Percentiles rank a stretch among this genome's conserved stretches.
phyloP scores from a whole-genome alignment of 2,113 vertebrate species.

The Solea solea region DNA sequence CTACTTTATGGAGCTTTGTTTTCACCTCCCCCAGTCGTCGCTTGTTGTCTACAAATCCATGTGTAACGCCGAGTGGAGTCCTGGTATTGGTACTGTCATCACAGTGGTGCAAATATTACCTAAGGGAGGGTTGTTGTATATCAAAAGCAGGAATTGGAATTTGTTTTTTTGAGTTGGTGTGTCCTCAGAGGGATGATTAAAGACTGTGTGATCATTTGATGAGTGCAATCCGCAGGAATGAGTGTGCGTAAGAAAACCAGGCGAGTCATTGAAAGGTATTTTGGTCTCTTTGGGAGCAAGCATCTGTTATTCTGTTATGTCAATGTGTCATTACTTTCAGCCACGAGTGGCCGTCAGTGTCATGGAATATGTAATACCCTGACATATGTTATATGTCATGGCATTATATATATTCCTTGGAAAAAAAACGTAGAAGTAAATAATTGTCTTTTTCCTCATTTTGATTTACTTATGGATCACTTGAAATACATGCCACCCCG shows the following conservation, averaged over 20 bases:
- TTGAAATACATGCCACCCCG: conserved; percentile 38
- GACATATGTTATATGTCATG: conserved; percentile 13
- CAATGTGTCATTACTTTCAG: conserved; percentile 15
- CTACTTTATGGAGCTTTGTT: conserved; percentile 24
- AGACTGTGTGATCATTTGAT: conserved; percentile 47
- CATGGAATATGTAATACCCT: not conserved
- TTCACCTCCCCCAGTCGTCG: conserved; percentile 4
- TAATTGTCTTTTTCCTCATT: conserved; percentile 10
- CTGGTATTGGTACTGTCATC: conserved; percentile 38
- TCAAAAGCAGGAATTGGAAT: conserved; percentile 49
- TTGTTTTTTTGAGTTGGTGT: conserved; percentile 28
- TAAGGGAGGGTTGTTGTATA: conserved; percentile 24
- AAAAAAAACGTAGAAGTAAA: conserved; percentile 38
- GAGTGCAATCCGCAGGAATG: conserved; percentile 19
- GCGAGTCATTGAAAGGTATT: conserved; percentile 33
- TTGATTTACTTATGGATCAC: conserved; percentile 25
- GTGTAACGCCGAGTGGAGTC: conserved; percentile 2
- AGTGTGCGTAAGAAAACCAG: conserved; percentile 28
- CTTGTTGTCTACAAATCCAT: too few relatives aligned
- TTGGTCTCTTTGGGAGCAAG: conserved; percentile 22
- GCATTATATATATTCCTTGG: conserved; percentile 18
- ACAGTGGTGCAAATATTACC: conserved; percentile 14
- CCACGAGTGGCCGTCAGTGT: conserved; percentile 20
- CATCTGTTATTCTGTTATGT: conserved; percentile 38
- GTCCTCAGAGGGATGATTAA: conserved; percentile 44